Conservation (phyloP, 2,113 vertebrate genomes). For the Echinops telfairi region DNA sequence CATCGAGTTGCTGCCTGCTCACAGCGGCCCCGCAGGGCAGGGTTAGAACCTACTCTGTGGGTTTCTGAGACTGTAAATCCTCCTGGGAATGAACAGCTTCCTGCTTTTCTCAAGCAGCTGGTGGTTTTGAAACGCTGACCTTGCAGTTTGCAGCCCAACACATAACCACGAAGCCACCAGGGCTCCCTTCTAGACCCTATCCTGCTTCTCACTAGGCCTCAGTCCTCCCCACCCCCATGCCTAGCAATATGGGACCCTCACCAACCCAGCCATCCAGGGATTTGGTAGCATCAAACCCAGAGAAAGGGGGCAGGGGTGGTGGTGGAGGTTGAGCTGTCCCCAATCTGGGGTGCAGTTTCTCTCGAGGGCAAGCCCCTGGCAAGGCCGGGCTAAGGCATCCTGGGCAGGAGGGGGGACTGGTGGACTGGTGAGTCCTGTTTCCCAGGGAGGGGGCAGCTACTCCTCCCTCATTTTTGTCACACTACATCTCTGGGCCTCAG, state of each 20-base stretch:
- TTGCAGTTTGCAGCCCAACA: too few species aligned
- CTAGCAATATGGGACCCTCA: neutral
- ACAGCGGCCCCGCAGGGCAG: too few species aligned
- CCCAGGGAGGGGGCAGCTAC: neutral
- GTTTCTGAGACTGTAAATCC: too few species aligned
- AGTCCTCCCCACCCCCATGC: neutral
- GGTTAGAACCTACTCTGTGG: too few species aligned
- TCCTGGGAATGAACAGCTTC: too few species aligned
- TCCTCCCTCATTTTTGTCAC: slow-evolving; percentile 6
- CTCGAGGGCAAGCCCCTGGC: neutral
- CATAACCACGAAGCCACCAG: too few species aligned
- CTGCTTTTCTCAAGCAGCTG: too few species aligned
- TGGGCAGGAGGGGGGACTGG: neutral
- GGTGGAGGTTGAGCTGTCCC: neutral
- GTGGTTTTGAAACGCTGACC: too few species aligned
- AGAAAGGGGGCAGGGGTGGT: neutral
- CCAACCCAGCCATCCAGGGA: neutral
- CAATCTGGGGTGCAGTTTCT: neutral
- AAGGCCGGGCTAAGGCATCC: neutral
- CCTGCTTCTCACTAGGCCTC: neutral
- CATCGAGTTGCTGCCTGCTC: too few species aligned
- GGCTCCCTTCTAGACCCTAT: too few species aligned
- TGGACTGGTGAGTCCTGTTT: neutral
- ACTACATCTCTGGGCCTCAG: slow-evolving; percentile 8
- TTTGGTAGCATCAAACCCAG: neutral